Base-by-base conservation (phyloP, 2,888 invertebrate species). In the Metellina segmentata region DNA sequence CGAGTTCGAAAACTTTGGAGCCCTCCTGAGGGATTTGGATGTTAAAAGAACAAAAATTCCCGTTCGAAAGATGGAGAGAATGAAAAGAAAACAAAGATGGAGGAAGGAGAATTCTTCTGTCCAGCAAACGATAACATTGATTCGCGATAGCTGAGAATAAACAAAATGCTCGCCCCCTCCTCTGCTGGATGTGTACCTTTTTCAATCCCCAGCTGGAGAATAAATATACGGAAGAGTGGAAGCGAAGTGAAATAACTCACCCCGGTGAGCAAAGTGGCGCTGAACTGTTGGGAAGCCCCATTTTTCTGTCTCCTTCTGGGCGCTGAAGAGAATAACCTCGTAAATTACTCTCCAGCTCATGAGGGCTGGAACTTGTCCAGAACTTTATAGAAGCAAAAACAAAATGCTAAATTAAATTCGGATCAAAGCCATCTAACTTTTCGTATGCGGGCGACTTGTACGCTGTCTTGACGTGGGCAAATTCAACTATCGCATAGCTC, bases 91-190 rank as follows among this genome's bases (percentile, higher is more conserved):
- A 71, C 48, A 53, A 72, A 79, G 52, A 74, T 34, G 71, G 49
- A 7, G 34, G 16, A 51, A 69, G 13, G 74, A 79, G 77, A 81
- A 81, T 88, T 81, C 74, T 88, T 61, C 88, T 88, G 79, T 74
- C 88, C 74, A 48, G 79, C 81, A 74, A 72, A 79, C 79, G 88
- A 88, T 81, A 81, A 72, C 81, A 71, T 48, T 81, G 88, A 88
- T 88, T 88, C 88, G 53, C 71, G 88, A 81, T 88, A 88, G 79
- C 7, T 74, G 74, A 85, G 61, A 83, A 74, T 74, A 85, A 85
- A 74, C 72, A 85, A 85, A 85, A 85, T 85, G 74, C 52, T 53
- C 83, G 51, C 9, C 48, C 16, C 49, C 71, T 7, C 61, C 34
- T 70, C 75, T 48, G 13, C 71, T 82, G 71, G 13, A 34, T 34